These are phyloP conservation scores for Lithobius niger DNA, from an alignment of 1,140 invertebrate genomes.

Conservation along the genomic window DNA sequence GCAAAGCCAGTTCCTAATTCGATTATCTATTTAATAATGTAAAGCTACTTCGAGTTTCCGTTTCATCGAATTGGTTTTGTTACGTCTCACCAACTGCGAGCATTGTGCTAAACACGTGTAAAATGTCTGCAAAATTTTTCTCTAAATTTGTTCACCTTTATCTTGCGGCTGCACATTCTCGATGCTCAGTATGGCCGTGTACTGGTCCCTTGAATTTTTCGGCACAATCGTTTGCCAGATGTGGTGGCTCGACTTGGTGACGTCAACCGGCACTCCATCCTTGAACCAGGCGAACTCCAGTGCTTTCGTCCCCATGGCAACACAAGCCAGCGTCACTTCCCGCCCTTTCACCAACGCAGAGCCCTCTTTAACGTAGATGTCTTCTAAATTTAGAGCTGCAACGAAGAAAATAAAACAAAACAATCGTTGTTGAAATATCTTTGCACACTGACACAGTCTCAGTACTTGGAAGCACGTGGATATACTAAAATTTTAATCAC, in stretches of 20 bases:
- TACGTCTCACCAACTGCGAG: too few species aligned
- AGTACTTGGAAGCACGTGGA: too few species aligned
- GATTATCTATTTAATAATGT: too few species aligned
- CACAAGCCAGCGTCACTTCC: slow-evolving; percentile 16
- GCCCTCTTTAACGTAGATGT: background rate
- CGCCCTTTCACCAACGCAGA: slow-evolving; percentile 7
- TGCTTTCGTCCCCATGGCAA: slow-evolving; percentile 14
- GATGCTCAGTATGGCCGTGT: slow-evolving; percentile 16
- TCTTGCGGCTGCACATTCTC: slow-evolving; percentile 11
- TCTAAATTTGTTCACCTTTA: slow-evolving; percentile 15
- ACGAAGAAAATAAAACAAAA: background rate
- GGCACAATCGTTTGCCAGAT: slow-evolving; percentile 17
- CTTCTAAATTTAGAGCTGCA: slow-evolving; percentile 1
- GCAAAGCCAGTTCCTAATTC: too few species aligned
- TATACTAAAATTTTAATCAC: too few species aligned
- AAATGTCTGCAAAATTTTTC: too few species aligned
- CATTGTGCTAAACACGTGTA: too few species aligned
- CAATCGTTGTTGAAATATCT: too few species aligned
- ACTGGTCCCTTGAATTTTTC: slow-evolving; percentile 17
- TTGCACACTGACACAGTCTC: too few species aligned
- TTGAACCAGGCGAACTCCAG: slow-evolving; percentile 17
- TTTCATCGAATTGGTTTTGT: too few species aligned
- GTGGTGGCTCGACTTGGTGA: slow-evolving; percentile 8
- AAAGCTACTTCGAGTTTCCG: too few species aligned
- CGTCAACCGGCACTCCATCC: slow-evolving; percentile 13